A percentile compares a stretch with the other conserved stretches of the same genome.
Evolutionary conservation across 2,113 vertebrate genomes (phyloP).

Genomic region (Vanacampus margaritifer): DNA sequence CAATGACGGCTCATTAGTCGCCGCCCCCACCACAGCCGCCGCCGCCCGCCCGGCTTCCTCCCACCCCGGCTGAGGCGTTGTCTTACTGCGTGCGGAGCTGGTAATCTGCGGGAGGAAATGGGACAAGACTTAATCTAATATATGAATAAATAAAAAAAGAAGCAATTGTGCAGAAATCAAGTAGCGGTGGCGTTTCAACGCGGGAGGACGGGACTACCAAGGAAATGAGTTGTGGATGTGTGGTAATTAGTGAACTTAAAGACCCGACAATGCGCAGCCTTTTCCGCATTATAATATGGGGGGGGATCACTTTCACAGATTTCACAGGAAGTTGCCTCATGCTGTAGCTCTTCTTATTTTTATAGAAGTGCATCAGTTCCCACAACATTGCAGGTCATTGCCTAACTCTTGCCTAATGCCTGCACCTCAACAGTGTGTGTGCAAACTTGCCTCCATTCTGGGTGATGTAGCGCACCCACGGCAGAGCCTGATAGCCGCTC

Average conservation of each 20-base stretch:
- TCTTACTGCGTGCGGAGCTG: slow-evolving; percentile 77
- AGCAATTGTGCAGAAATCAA: slow-evolving; percentile 49
- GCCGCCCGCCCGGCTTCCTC: slow-evolving; percentile 58
- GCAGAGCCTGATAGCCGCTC: slow-evolving; percentile 86
- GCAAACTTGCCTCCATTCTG: slow-evolving; percentile 87
- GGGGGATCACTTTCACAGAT: slow-evolving; percentile 58
- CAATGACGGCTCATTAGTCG: slow-evolving; percentile 45
- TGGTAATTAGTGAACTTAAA: slow-evolving; percentile 63
- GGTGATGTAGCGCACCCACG: slow-evolving; percentile 96
- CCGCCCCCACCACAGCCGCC: too few species aligned
- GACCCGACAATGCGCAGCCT: slow-evolving; percentile 54
- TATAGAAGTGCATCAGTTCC: slow-evolving; percentile 56
- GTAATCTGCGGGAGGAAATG: slow-evolving; percentile 76
- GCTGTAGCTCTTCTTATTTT: slow-evolving; percentile 63
- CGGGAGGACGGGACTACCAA: slow-evolving; percentile 51
- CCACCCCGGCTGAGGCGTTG: slow-evolving; percentile 36
- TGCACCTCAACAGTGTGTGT: slow-evolving; percentile 31
- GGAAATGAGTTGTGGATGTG: slow-evolving; percentile 71
- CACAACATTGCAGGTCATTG: slow-evolving; percentile 60
- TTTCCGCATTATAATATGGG: background rate
- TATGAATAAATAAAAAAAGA: slow-evolving; percentile 24
- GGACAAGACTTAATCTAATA: slow-evolving; percentile 57
- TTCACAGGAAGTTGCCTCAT: slow-evolving; percentile 57
- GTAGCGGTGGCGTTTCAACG: slow-evolving; percentile 64
- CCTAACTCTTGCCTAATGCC: slow-evolving; percentile 70